Evolutionary conservation across 2,113 vertebrate genomes (phyloP), one percentile per base, ranked within the genome.

Genomic region (Rynchops niger): DNA sequence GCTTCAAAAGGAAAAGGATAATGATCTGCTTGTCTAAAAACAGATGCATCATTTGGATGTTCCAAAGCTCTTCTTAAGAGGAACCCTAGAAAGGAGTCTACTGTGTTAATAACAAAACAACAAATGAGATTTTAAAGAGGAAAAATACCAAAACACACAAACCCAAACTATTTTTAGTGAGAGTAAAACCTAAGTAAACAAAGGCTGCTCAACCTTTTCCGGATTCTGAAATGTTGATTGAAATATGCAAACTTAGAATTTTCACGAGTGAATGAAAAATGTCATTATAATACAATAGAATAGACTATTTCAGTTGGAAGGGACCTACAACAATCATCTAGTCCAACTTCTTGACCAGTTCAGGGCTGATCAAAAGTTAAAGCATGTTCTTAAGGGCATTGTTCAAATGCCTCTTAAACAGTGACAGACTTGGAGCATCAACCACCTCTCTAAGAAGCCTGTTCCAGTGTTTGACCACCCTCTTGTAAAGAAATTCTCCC

Each of bases 1-100:
- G 26, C 62, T 90, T 93, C 71, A 66, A 82, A 82, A 85, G 15
- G 42, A 83, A 86, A 82, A 36, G 23, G n/a, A 70, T 55, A 76
- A 77, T 72, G 42, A 80, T 43, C 62, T 72, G 18, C 66, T 89
- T 82, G 25, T 27, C 58, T 66, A 66, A 88, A 88, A 73, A 74
- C 59, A 92, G 45, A 71, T 30, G 13, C n/a, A 81, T 65, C 22
- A 26, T 53, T 85, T 61, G 29, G 23, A 70, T 65, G 27, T 70
- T 85, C 12, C 11, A 36, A 72, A 43, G 43, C 21, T 76, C 9
- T 77, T 36, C 83, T 86, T 40, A 50, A 77, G 34, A 85, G 38
- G 42, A 88, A 15, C 9, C 27, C 70, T 56, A 79, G 56, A 90
- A 90, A 93, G 17, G 15, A 76, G 29, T 15, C 43, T 72, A 52